phyloP scores from a whole-genome alignment of 2,888 invertebrate genomes.

The Minunthozetes semirufus region DNA sequence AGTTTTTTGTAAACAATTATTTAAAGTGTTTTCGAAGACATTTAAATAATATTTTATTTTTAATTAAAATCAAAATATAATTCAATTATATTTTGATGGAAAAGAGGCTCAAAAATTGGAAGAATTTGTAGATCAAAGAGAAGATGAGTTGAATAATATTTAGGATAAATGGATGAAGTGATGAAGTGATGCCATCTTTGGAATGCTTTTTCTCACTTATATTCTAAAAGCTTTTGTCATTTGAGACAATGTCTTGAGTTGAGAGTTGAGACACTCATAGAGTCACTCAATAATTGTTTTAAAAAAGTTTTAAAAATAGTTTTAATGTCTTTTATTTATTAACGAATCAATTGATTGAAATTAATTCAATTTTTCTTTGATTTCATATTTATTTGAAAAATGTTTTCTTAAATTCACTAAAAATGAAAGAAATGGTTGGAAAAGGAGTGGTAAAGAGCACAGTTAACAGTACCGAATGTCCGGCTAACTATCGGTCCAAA shows the following conservation, averaged over 20 bases:
- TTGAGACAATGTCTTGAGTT: background rate
- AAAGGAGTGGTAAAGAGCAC: background rate
- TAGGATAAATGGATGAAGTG: background rate
- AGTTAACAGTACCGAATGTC: background rate
- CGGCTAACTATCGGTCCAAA: background rate
- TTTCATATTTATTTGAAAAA: background rate
- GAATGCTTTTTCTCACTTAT: background rate
- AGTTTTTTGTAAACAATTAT: no score
- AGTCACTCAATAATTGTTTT: no score
- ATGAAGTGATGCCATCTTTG: background rate
- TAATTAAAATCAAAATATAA: no score
- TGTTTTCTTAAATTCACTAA: background rate
- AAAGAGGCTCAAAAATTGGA: no score
- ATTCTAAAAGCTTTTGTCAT: background rate
- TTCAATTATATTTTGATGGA: no score
- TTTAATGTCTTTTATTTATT: no score
- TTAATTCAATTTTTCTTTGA: background rate
- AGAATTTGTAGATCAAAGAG: no score
- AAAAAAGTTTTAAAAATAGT: no score
- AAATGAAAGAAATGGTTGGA: background rate
- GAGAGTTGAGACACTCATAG: no score
- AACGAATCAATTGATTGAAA: no score
- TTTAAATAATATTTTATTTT: no score
- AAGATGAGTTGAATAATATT: background rate
- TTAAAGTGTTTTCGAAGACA: no score